Evolutionary conservation across 1,140 invertebrate species (phyloP).

Genomic region (Pseudomyrmex pallidus): DNA sequence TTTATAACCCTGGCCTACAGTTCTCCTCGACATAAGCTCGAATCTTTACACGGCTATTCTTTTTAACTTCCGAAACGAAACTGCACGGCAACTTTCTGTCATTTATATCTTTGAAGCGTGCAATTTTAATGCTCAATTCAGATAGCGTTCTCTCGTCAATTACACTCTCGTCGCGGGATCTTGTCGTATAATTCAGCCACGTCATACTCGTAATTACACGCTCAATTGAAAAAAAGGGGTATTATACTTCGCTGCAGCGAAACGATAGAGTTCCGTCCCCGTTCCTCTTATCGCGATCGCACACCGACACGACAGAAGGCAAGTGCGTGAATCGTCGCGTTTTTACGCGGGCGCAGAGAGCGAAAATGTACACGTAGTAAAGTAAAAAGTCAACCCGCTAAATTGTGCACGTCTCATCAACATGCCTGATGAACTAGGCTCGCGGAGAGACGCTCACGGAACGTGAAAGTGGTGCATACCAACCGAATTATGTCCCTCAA

Average conservation of each 20-base stretch:
- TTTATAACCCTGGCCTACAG: too few species aligned
- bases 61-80: background rate
- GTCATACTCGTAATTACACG: conserved; percentile 25
- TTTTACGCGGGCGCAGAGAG: conserved; percentile 1
- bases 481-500: conserved; percentile 48
- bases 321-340: conserved; percentile 11
- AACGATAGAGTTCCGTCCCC: background rate
- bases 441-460: background rate
- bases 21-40: too few species aligned
- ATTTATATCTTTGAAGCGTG: background rate
- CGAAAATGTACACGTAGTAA: conserved; percentile 32
- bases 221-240: conserved; percentile 23
- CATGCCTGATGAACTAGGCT: conserved; percentile 54
- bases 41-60: background rate
- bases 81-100: background rate
- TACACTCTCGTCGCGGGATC: conserved; percentile 28
- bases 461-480: conserved; percentile 37
- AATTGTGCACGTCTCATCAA: conserved; percentile 63
- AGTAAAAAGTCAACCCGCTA: conserved; percentile 42
- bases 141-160: conserved; percentile 16
- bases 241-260: background rate
- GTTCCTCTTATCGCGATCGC: background rate
- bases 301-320: background rate
- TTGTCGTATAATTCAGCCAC: conserved; percentile 21
- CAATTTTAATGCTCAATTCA: background rate